A percentile compares a stretch with the other conserved stretches of the same genome.
Evolutionary conservation across 2,888 invertebrate species (phyloP).

Genomic region (Folsomia manolachei): DNA sequence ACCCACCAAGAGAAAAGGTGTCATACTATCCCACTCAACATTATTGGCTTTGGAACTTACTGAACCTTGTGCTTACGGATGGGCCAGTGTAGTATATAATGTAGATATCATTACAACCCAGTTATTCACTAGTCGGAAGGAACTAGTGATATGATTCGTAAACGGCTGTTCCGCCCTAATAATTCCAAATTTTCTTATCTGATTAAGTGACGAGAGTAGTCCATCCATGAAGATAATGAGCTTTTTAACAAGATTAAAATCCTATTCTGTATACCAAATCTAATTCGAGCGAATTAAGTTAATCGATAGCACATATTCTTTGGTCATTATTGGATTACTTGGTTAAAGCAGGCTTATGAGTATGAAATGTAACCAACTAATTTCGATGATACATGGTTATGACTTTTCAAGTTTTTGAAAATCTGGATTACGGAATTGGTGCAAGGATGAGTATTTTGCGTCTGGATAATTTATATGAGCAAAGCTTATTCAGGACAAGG

Average conservation of each 20-base stretch:
- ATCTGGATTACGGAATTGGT: no score
- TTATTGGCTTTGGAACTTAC: neutral
- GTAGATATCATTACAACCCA: neutral
- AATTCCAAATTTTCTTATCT: constrained; percentile 6
- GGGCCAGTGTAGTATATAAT: no score
- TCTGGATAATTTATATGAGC: neutral
- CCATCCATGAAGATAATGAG: constrained; percentile 5
- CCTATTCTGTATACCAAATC: neutral
- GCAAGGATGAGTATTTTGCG: neutral
- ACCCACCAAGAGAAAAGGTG: neutral
- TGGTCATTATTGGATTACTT: no score
- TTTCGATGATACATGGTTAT: no score
- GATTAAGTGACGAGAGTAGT: neutral
- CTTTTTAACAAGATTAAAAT: constrained; percentile 13
- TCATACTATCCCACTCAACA: neutral
- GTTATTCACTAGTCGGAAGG: neutral
- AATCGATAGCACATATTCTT: no score
- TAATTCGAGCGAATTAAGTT: neutral
- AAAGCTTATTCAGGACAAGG: no score
- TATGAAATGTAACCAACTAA: no score
- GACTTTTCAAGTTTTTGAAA: no score
- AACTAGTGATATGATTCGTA: neutral
- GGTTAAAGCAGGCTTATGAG: no score
- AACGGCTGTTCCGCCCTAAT: constrained; percentile 14
- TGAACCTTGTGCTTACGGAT: neutral